Conservation (phyloP, 2,888 invertebrate genomes). For the Acrobasis consociella region DNA sequence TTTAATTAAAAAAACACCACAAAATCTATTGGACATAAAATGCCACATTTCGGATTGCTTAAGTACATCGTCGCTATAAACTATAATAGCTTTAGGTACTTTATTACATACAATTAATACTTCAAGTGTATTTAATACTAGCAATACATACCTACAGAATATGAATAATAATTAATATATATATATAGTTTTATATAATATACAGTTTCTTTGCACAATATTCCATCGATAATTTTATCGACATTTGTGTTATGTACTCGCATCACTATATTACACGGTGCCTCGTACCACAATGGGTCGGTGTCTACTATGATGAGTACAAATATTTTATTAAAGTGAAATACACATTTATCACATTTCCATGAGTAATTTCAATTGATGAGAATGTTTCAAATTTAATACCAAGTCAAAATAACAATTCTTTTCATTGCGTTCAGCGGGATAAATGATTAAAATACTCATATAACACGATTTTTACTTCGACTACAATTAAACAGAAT, state of each 20-base stretch:
- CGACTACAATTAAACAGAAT: not conserved
- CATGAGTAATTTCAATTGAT: not conserved
- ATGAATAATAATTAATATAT: slow-evolving; percentile 57
- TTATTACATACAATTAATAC: slow-evolving; percentile 69
- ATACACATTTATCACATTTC: slow-evolving; percentile 7
- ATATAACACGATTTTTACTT: slow-evolving; percentile 15
- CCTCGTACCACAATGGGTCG: not conserved
- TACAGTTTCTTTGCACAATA: slow-evolving; percentile 63
- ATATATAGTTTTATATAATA: slow-evolving; percentile 53
- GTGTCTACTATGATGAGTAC: slow-evolving; percentile 1
- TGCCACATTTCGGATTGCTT: slow-evolving; percentile 72
- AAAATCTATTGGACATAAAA: slow-evolving; percentile 78
- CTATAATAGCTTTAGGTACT: slow-evolving; percentile 71
- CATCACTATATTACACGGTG: slow-evolving; percentile 5
- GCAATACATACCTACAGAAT: slow-evolving; percentile 66
- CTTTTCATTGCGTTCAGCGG: not conserved
- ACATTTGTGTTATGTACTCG: slow-evolving; percentile 8
- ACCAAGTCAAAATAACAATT: too few relatives aligned
- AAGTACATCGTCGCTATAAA: slow-evolving; percentile 70
- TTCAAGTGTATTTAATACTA: slow-evolving; percentile 76
- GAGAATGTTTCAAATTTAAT: not conserved
- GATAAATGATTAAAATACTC: not conserved
- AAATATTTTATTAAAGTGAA: not conserved
- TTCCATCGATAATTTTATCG: slow-evolving; percentile 31
- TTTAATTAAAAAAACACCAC: slow-evolving; percentile 82